These are phyloP conservation scores for Cydia fagiglandana DNA, from an alignment of 1,140 invertebrate species.

Conservation along the genomic window DNA sequence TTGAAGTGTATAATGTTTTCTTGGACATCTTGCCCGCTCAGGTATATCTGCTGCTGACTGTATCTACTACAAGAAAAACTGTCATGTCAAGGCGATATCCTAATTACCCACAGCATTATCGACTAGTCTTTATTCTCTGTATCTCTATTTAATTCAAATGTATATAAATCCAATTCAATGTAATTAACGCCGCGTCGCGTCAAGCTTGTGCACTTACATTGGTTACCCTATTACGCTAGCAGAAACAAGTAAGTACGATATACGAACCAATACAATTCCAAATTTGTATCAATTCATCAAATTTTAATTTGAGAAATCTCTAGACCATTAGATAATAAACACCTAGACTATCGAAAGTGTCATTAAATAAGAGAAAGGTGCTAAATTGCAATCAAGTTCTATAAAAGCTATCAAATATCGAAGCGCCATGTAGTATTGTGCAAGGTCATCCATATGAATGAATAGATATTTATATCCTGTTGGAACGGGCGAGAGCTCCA, in stretches of 20 bases:
- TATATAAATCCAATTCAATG: too few species aligned
- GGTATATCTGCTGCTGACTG: too few species aligned
- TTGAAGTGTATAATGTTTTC: too few species aligned
- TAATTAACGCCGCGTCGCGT: too few species aligned
- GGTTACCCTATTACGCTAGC: too few species aligned
- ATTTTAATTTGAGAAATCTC: background rate
- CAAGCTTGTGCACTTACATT: too few species aligned
- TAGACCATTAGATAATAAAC: background rate
- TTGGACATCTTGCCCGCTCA: too few species aligned
- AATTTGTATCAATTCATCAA: background rate
- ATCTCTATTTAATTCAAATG: too few species aligned
- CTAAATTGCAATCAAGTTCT: background rate
- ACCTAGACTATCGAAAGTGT: background rate
- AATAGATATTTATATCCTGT: conserved; percentile 25
- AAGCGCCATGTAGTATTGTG: background rate
- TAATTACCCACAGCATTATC: background rate
- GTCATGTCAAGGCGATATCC: conserved; percentile 19
- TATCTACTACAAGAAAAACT: conserved; percentile 20
- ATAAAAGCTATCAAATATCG: background rate
- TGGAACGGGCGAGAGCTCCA: conserved; percentile 17
- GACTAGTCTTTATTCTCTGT: background rate
- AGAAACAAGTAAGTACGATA: too few species aligned
- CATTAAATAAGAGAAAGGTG: conserved; percentile 16
- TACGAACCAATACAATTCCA: background rate
- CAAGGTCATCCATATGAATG: conserved; percentile 27